Base-by-base conservation (phyloP, 1,140 invertebrate genomes). In the Drosophila neocordata region DNA sequence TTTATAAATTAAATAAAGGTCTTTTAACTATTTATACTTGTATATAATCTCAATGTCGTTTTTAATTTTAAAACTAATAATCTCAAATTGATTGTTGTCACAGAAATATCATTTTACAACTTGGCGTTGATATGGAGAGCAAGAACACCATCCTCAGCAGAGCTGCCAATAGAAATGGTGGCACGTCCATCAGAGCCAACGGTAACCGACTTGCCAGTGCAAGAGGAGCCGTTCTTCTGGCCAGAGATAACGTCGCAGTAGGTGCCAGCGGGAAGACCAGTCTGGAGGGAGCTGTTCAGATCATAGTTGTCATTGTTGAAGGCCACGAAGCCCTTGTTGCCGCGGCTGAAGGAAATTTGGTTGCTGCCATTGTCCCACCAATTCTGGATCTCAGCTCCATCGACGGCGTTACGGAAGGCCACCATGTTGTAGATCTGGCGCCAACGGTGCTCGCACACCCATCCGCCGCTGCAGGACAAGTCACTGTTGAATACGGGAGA, bases 371-470 rank as follows among this genome's bases (percentile, higher is more conserved):
- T 96, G 81, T 95, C 94, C 96, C 96, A 97, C 96, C 96, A 97
- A 69, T 95, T 92, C 13, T 91, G 73, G 0, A 96, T 53, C 2
- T 48, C 53, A 1, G 93, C 93, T 1, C 93, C 92, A 31, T 84
- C 79, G 1, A 94, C 95, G 6, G 93, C 92, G 77, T 96, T 97
- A 52, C 95, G 93, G 91, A 97, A 97, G 1, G 89, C 92, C 2
- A 96, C 95, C 97, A 98, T 98, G 79, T 96, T 96, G 88, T 94
- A 95, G 73, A 98, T 97, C 82, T 96, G 94, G 7, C 94, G 92
- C 97, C 97, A 98, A 20, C 96, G 94, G 91, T 98, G 97, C 92
- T 99, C 97, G 90, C 97, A 98, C 0, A 98, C 93, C 96, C 97
- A 98, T 1, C 96, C 97, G 11, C 74, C 73, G 93, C 92, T 8